A percentile compares a stretch with the other conserved stretches of the same genome.
Evolutionary conservation across 2,888 invertebrate species (phyloP).

Genomic region (Hydrotaea cyrtoneurina): DNA sequence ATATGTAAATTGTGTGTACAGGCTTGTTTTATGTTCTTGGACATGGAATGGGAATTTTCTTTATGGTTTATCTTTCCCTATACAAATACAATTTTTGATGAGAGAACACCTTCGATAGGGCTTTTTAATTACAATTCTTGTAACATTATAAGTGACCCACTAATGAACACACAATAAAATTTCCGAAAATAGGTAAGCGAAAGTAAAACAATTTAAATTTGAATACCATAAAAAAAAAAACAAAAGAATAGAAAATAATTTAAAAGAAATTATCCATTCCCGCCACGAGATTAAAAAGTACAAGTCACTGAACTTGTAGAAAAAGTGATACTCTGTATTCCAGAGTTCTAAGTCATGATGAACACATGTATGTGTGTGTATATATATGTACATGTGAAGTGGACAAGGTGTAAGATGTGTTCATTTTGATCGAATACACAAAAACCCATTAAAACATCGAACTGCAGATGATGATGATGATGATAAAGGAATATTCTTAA

Average conservation of each 20-base stretch:
- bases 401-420: no score
- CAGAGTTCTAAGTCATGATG: not conserved
- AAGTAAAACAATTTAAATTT: constrained; percentile 24
- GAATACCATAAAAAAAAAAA: not conserved
- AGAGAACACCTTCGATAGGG: not conserved
- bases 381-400: not conserved
- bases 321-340: not conserved
- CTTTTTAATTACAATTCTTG: constrained; percentile 6
- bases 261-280: not conserved
- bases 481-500: no score
- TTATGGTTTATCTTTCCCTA: not conserved
- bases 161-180: not conserved
- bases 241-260: not conserved
- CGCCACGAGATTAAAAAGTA: not conserved
- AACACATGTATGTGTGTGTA: not conserved
- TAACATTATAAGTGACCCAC: not conserved
- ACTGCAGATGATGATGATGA: not conserved
- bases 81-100: not conserved
- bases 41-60: not conserved
- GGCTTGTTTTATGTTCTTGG: no score
- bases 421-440: not conserved
- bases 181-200: not conserved
- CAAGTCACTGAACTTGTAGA: constrained; percentile 30
- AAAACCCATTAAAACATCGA: not conserved
- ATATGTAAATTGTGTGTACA: not conserved